Base-by-base conservation (phyloP, 2,113 vertebrate genomes). In the Sceloporus undulatus region DNA sequence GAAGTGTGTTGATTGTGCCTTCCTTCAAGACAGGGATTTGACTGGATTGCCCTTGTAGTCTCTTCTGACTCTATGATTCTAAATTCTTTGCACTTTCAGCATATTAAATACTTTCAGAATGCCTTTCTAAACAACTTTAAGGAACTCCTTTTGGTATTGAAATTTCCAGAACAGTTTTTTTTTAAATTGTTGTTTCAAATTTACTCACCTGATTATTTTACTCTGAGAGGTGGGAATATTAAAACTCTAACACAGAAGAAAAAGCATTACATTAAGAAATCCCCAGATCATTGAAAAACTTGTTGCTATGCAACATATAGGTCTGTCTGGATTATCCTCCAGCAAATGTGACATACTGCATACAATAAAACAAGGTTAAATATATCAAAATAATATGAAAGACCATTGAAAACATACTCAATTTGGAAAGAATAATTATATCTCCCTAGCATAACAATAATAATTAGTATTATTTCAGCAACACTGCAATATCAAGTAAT, bases 271-370 rank as follows among this genome's bases (percentile, higher is more conserved):
- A 94, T 96, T 94, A 94, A 94, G 92, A 94, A 93, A 94, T 94
- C 87, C 48, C 48, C n/a, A 27, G 94, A 90, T 65, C 92, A 93
- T 88, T 90, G 93, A 93, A 94, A 95, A 91, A 82, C 90, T 94
- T 78, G 96, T 97, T 97, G 96, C 96, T 97, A 96, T 92, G 96
- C 96, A 96, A 96, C 96, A 94, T 77, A 86, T 56, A 95, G 83
- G 48, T 91, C 87, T 93, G 91, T 91, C 78, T 85, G 74, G 86
- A 92, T 94, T 93, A 93, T 85, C 92, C 91, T 94, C 88, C 93
- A 90, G 87, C 96, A 92, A 90, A 92, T 92, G 94, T 92, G 95
- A 92, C 92, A 95, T 89, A 92, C 76, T 93, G 91, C 91, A 93
- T 91, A 93, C 95, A 96, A 95, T 94, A 95, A 94, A 92, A 95